A percentile compares a stretch with the other conserved stretches of the same genome.
phyloP scores from a whole-genome alignment of 2,113 vertebrate genomes.

The Neogale vison region DNA sequence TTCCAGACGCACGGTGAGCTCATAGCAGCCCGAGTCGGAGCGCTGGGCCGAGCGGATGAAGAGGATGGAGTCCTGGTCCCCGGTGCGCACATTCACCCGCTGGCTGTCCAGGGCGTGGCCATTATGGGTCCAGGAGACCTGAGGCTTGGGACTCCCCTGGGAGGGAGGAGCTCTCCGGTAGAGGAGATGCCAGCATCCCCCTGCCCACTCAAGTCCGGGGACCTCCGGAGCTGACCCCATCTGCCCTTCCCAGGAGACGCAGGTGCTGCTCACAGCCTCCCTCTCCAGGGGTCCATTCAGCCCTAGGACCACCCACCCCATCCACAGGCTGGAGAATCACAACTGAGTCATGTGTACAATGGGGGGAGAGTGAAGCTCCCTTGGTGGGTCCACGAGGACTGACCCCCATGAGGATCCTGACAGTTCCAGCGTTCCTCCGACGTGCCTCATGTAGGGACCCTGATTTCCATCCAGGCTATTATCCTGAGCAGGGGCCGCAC shows the following conservation, averaged over 20 bases:
- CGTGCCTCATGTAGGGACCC: neutral
- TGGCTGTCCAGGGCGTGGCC: constrained; percentile 89
- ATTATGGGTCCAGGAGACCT: constrained; percentile 91
- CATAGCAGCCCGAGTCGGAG: constrained; percentile 91
- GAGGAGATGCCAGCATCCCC: neutral
- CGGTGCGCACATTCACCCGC: constrained; percentile 86
- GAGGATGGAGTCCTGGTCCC: constrained; percentile 91
- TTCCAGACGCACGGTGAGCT: constrained; percentile 88
- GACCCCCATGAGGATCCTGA: neutral
- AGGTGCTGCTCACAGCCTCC: too few relatives aligned
- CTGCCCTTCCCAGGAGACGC: neutral
- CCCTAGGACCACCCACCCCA: neutral
- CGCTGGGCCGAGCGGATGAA: constrained; percentile 92
- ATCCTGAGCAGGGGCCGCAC: constrained; percentile 9
- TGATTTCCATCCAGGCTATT: neutral
- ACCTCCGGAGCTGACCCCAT: neutral
- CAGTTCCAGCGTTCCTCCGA: too few relatives aligned
- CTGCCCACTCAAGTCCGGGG: neutral
- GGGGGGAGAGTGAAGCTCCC: neutral
- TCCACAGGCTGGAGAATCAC: neutral
- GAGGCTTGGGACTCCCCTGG: constrained; percentile 93
- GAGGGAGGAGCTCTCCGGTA: neutral
- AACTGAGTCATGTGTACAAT: neutral
- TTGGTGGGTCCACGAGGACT: neutral
- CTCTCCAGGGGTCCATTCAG: neutral